These are phyloP conservation scores for Procambarus clarkii DNA, from an alignment of 1,140 invertebrate genomes.

Conservation along the genomic window DNA sequence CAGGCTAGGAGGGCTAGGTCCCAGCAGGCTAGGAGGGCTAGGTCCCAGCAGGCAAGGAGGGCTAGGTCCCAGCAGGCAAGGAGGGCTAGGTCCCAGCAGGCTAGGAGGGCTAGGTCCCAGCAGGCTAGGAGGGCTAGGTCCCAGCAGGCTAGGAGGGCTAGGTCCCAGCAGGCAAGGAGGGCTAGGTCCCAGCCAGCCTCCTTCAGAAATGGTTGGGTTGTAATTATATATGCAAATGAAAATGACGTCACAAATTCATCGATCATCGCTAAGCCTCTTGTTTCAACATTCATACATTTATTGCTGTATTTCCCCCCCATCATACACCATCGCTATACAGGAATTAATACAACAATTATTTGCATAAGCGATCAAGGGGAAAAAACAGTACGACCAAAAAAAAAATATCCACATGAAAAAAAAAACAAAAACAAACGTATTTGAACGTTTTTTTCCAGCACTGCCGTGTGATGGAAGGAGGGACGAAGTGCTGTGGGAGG, in stretches of 20 bases:
- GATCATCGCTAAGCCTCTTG: slow-evolving; percentile 26
- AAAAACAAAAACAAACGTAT: not conserved
- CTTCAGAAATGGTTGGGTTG: slow-evolving; percentile 60
- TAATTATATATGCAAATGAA: slow-evolving; percentile 69
- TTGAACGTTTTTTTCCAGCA: no score
- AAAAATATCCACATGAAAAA: not conserved
- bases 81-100: no score
- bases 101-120: no score
- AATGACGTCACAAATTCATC: slow-evolving; percentile 65
- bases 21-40: no score
- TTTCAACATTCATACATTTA: no score
- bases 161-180: not conserved
- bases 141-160: no score
- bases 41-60: no score
- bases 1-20: no score
- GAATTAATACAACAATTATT: slow-evolving; percentile 1
- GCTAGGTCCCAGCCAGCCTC: slow-evolving; percentile 14
- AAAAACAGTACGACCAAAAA: not conserved
- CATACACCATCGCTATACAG: not conserved
- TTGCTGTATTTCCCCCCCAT: no score
- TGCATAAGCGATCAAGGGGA: not conserved
- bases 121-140: no score
- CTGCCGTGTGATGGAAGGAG: no score
- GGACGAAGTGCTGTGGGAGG: not conserved
- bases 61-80: no score